phyloP scores from a whole-genome alignment of 2,113 vertebrate genomes.

The Andinoacara biseriatus region DNA sequence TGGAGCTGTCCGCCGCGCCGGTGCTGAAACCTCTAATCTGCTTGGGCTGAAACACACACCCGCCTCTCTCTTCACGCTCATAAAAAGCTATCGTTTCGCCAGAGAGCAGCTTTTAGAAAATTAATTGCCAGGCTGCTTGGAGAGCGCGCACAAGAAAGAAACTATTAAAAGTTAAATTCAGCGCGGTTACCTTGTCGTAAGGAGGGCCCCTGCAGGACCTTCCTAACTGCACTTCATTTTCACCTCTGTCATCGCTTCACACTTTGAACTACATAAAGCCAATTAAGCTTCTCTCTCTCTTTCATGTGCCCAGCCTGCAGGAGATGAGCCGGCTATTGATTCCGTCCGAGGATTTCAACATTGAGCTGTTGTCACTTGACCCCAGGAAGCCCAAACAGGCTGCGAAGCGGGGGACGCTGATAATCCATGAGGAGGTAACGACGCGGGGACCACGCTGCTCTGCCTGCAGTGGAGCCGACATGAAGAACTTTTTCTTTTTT shows the following conservation, averaged over 20 bases:
- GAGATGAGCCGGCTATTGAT: constrained; percentile 34
- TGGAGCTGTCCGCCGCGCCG: constrained; percentile 57
- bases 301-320: background rate
- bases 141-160: background rate
- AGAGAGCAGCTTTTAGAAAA: background rate
- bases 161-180: background rate
- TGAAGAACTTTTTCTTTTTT: constrained; percentile 23
- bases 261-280: background rate
- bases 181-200: background rate
- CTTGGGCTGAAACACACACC: background rate
- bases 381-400: constrained; percentile 48
- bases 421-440: constrained; percentile 37
- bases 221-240: background rate
- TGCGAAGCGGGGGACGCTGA: constrained; percentile 5
- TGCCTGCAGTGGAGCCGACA: constrained; percentile 9
- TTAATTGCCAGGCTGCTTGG: constrained; percentile 1
- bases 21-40: constrained; percentile 58
- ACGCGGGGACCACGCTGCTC: constrained; percentile 21
- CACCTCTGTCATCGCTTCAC: background rate
- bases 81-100: constrained; percentile 10
- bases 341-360: constrained; percentile 31
- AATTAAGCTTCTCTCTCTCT: background rate
- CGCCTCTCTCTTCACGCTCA: background rate
- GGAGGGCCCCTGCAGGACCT: background rate
- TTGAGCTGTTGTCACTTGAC: constrained; percentile 64